Percentiles rank a stretch among this genome's conserved stretches.
These are phyloP conservation scores for Coronaproctus castanopsis DNA, from an alignment of 2,888 invertebrate species.

Conservation along the genomic window DNA sequence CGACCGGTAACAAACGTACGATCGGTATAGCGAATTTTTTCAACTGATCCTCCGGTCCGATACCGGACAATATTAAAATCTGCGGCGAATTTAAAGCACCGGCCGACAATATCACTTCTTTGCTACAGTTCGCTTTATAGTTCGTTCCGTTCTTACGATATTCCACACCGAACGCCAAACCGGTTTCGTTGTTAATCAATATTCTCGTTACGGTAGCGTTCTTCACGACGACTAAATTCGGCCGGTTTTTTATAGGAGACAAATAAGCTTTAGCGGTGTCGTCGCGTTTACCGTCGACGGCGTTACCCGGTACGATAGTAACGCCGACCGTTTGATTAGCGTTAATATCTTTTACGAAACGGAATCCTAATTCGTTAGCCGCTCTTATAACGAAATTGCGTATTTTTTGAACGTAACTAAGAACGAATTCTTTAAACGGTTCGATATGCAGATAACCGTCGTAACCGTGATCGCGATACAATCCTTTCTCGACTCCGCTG, in stretches of 20 bases:
- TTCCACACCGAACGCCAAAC: background rate
- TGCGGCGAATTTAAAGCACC: background rate
- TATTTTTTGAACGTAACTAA: background rate
- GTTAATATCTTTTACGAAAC: background rate
- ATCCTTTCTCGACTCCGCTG: background rate
- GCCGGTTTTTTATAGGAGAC: background rate
- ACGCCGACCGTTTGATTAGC: background rate
- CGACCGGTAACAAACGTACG: constrained; percentile 44
- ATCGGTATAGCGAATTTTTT: constrained; percentile 49
- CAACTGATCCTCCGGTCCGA: constrained; percentile 53
- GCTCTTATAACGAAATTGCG: background rate
- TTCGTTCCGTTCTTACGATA: background rate
- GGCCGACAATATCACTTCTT: constrained; percentile 24
- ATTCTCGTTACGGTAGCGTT: background rate
- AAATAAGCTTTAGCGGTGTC: background rate
- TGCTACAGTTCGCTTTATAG: background rate
- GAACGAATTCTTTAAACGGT: background rate
- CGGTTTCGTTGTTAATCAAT: background rate
- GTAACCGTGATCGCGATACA: background rate
- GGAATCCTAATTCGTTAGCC: background rate
- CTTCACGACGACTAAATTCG: background rate
- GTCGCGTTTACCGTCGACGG: background rate
- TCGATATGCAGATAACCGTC: background rate
- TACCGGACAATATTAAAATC: background rate
- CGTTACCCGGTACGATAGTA: background rate